Evolutionary conservation across 2,113 vertebrate species (phyloP), one percentile per base, ranked within the genome.

Genomic region (Jacana jacana): DNA sequence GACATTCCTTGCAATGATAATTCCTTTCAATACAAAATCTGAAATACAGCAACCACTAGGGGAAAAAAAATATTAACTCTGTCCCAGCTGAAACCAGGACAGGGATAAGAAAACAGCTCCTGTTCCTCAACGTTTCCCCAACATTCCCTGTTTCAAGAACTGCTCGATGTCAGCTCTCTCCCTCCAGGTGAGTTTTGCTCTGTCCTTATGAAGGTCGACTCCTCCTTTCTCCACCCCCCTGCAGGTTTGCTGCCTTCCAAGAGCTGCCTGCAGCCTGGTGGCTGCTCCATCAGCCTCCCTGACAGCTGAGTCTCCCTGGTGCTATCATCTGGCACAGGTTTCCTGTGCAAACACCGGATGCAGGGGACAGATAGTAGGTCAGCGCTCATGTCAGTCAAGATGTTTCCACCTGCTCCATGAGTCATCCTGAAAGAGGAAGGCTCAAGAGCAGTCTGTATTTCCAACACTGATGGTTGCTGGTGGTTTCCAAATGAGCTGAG

Each of bases 91-190:
- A 65, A 65, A 65, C 40, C 40, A 65, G 63, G 19, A 44, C 40
- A 31, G n/a, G 37, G 37, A 33, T 12, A 55, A 55, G 42, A 63
- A 92, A 63, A 1, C 10, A 57, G 28, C 10, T 84, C 33, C 44
- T 28, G 4, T 42, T 80, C 35, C 44, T 48, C 33, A 24, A 25
- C 1, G 0, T 77, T 86, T 81, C 22, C 28, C 51, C 37, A 61
- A 0, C 1, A 1, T 0, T 1, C 15, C 8, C 44, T 9, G 1
- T 24, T 42, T 54, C 71, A 84, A 82, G 79, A 85, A n/a, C 15
- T 30, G 33, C 35, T 79, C 71, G 86, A 13, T 8, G 10, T 9
- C 0, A 0, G 2, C 37, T 68, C 25, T 71, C 23, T 28, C 35
- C 16, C 17, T 68, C 19, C 17, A 25, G 57, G 9, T 6, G 44